A percentile compares a stretch with the other conserved stretches of the same genome.
Conservation (phyloP, 2,797 vertebrate genomes). For the Parambassis ranga region DNA sequence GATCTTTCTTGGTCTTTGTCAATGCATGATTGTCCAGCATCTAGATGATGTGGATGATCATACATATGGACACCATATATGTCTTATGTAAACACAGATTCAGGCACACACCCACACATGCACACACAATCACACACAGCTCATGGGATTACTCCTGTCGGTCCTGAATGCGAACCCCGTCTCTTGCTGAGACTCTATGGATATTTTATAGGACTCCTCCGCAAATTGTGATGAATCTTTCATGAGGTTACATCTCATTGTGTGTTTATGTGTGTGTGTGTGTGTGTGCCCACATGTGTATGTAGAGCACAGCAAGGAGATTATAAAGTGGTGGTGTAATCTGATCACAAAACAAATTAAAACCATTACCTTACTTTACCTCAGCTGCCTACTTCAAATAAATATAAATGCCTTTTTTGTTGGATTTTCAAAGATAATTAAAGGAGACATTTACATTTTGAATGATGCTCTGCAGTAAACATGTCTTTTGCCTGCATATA, state of each 20-base stretch:
- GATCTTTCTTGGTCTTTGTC: no score
- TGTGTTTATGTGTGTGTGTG: slow-evolving; percentile 21
- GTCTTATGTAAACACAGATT: not conserved
- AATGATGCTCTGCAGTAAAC: not conserved
- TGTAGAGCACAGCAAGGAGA: not conserved
- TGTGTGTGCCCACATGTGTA: not conserved
- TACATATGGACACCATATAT: not conserved
- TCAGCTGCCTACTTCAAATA: not conserved
- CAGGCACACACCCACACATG: not conserved
- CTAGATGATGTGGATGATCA: no score
- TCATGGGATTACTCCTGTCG: slow-evolving; percentile 34
- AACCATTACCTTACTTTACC: not conserved
- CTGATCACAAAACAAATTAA: not conserved
- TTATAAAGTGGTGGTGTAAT: slow-evolving; percentile 3
- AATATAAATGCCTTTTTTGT: not conserved
- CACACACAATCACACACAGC: not conserved
- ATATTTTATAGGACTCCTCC: slow-evolving; percentile 67
- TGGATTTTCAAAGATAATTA: not conserved
- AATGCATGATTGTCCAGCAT: no score
- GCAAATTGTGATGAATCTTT: slow-evolving; percentile 58
- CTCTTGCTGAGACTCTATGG: slow-evolving; percentile 55
- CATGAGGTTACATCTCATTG: slow-evolving; percentile 50
- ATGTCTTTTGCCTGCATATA: not conserved
- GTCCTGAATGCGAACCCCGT: slow-evolving; percentile 31
- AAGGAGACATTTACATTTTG: not conserved